Conservation (phyloP, 2,797 vertebrate genomes). For the Phylloscopus collybita region DNA sequence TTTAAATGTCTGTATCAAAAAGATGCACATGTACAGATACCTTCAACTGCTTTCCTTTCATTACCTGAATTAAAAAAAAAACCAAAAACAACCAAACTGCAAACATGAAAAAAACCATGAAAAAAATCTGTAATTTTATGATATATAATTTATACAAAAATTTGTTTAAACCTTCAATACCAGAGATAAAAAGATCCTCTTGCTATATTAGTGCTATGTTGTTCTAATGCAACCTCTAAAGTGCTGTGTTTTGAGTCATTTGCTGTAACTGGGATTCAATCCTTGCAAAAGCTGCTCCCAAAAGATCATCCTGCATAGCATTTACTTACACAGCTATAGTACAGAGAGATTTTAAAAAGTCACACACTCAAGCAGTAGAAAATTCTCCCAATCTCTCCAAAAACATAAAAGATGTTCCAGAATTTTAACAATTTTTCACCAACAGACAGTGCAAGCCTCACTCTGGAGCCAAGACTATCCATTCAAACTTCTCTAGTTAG, state of each 20-base stretch:
- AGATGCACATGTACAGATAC: not conserved
- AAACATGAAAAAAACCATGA: not conserved
- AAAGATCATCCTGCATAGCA: not conserved
- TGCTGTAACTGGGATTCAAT: not conserved
- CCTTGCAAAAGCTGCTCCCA: not conserved
- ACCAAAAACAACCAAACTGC: not conserved
- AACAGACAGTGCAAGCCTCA: not conserved
- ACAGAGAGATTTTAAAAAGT: not conserved
- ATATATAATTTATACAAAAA: not conserved
- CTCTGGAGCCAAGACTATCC: not conserved
- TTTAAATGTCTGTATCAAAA: not conserved
- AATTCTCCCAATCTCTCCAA: not conserved
- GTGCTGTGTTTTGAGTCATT: not conserved
- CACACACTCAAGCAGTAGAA: constrained; percentile 8
- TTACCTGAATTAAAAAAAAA: not conserved
- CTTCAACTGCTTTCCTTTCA: not conserved
- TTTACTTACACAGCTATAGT: not conserved
- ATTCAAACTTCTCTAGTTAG: not conserved
- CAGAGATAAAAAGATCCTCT: not conserved
- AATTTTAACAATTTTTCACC: not conserved
- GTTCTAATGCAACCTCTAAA: not conserved
- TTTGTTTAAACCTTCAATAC: not conserved
- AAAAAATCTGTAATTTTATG: not conserved
- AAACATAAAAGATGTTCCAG: not conserved
- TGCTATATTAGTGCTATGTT: not conserved